Evolutionary conservation across 1,140 invertebrate genomes (phyloP).

Genomic region (Paraescarpia echinospica): DNA sequence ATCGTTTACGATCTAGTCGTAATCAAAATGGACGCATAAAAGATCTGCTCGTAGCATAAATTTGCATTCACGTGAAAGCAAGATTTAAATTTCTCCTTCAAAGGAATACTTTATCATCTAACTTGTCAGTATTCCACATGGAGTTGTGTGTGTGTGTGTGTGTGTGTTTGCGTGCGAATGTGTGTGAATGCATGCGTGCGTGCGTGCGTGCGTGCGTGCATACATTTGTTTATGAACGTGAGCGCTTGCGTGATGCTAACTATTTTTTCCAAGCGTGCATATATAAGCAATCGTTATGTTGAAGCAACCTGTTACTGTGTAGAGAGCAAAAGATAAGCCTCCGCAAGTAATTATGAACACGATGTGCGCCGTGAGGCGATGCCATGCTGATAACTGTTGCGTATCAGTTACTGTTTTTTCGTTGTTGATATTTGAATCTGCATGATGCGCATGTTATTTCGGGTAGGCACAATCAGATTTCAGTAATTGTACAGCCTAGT

Average conservation of each 20-base stretch:
- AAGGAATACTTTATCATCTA: background rate
- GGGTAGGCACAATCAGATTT: background rate
- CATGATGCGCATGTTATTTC: background rate
- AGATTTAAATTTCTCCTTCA: background rate
- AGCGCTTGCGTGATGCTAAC: too few species aligned
- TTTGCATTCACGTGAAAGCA: background rate
- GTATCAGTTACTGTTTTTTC: background rate
- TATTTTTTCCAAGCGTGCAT: too few species aligned
- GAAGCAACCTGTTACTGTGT: too few species aligned
- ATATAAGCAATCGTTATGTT: too few species aligned
- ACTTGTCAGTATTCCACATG: background rate
- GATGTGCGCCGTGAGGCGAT: background rate
- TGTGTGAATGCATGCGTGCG: too few species aligned
- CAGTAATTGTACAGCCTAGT: background rate
- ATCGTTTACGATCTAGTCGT: background rate
- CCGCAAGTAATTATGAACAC: too few species aligned
- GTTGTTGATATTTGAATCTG: too few species aligned
- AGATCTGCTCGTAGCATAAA: background rate
- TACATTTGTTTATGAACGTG: too few species aligned
- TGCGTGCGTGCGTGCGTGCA: too few species aligned
- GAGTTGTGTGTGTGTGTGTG: too few species aligned
- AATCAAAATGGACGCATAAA: background rate
- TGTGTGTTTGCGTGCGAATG: too few species aligned
- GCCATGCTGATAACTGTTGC: background rate
- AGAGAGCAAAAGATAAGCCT: too few species aligned